These are phyloP conservation scores for Pachycephus smyrnensis DNA, from an alignment of 2,888 invertebrate genomes.

Conservation along the genomic window DNA sequence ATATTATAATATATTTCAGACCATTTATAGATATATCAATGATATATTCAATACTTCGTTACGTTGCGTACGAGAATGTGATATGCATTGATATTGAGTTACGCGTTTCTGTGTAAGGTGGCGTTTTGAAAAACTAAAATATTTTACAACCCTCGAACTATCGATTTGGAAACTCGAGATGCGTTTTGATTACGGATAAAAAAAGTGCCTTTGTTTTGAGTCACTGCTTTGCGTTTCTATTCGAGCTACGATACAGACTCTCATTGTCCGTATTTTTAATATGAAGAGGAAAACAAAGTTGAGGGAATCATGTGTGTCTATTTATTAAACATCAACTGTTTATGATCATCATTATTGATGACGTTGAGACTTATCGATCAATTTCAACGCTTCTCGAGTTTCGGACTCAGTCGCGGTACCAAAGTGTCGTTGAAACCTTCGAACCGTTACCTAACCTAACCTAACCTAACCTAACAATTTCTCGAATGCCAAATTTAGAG, in stretches of 20 bases:
- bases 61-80: conserved; percentile 8
- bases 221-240: background rate
- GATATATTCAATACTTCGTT: conserved; percentile 16
- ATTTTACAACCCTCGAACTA: background rate
- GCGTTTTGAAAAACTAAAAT: background rate
- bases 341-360: background rate
- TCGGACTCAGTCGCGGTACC: background rate
- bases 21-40: conserved; percentile 16
- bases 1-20: conserved; percentile 16
- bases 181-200: conserved; percentile 1
- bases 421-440: background rate
- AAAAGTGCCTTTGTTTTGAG: conserved; percentile 5
- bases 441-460: background rate
- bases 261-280: background rate
- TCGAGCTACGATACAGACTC: background rate
- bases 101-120: background rate
- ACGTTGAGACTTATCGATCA: background rate
- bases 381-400: background rate
- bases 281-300: background rate
- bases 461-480: conserved; percentile 2
- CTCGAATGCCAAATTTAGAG: conserved; percentile 20
- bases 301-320: background rate
- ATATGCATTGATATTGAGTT: background rate
- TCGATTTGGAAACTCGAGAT: background rate
- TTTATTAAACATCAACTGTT: background rate